These are phyloP conservation scores for Empidonax traillii DNA, from an alignment of 2,113 vertebrate genomes.

Conservation along the genomic window DNA sequence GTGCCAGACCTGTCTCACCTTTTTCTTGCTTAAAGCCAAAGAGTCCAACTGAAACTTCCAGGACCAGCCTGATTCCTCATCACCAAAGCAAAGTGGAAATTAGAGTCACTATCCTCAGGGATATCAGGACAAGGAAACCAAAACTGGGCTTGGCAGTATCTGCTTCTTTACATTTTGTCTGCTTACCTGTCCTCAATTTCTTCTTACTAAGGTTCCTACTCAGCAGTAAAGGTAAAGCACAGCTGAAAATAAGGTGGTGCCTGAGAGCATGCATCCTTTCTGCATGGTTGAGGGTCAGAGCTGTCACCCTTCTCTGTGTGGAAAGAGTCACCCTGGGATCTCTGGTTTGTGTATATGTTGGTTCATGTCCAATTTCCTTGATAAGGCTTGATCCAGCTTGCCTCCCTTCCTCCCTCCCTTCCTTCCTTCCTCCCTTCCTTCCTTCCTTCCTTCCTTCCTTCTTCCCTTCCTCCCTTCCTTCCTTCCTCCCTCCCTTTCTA, in stretches of 20 bases:
- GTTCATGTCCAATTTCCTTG: not conserved
- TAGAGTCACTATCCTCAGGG: not conserved
- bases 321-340: not conserved
- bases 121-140: not conserved
- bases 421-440: too few species aligned
- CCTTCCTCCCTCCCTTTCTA: not conserved
- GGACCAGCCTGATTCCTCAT: not conserved
- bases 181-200: not conserved
- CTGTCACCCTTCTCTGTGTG: not conserved
- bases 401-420: too few species aligned
- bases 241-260: not conserved
- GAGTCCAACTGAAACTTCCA: not conserved
- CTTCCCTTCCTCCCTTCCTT: too few species aligned
- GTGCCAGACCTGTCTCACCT: not conserved
- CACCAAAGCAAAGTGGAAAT: not conserved
- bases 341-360: not conserved
- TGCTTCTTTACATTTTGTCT: not conserved
- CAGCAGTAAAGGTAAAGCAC: not conserved
- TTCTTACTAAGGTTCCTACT: not conserved
- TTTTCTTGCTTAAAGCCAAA: not conserved
- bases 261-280: not conserved
- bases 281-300: accelerated
- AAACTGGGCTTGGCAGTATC: not conserved
- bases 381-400: not conserved
- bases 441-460: accelerated